Percentiles rank a stretch among this genome's conserved stretches.
Evolutionary conservation across 35 echinoderm and acorn worm genomes (phyloP).

Genomic region (Stichopus chloronotus): DNA sequence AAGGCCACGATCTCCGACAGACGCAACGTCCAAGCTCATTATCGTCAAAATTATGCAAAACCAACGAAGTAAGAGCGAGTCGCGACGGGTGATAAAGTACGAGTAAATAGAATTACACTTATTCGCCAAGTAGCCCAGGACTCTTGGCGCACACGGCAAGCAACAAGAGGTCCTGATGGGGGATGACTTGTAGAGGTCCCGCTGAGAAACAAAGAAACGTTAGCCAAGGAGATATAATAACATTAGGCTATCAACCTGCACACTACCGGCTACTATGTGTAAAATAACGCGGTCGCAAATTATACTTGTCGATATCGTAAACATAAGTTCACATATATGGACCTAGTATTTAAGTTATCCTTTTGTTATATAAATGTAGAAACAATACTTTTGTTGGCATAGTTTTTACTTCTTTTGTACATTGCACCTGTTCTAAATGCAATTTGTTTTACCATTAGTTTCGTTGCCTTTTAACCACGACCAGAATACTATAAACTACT

Average conservation of each 20-base stretch:
- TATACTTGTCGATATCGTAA: not conserved
- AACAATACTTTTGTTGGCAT: not conserved
- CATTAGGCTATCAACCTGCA: conserved; percentile 28
- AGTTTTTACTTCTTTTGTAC: not conserved
- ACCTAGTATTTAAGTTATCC: not conserved
- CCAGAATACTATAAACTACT: not conserved
- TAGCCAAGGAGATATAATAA: conserved; percentile 33
- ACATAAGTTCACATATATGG: not conserved
- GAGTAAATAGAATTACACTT: conserved; percentile 42
- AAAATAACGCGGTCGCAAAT: conserved; percentile 41
- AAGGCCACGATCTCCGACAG: conserved; percentile 24
- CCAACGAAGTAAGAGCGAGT: conserved; percentile 26
- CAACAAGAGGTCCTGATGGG: not conserved
- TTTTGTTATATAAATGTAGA: not conserved
- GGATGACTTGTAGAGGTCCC: conserved; percentile 2
- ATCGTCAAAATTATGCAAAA: conserved; percentile 47
- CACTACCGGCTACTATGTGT: not conserved
- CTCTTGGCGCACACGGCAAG: not conserved
- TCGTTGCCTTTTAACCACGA: not conserved
- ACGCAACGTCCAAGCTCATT: not conserved
- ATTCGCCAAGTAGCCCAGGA: not conserved
- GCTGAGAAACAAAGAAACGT: not conserved
- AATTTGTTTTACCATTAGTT: not conserved
- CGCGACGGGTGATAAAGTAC: conserved; percentile 19
- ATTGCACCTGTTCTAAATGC: not conserved